Percentiles rank a stretch among this genome's conserved stretches.
Evolutionary conservation across 2,888 invertebrate species (phyloP).

Genomic region (Argynnis bischoffii): DNA sequence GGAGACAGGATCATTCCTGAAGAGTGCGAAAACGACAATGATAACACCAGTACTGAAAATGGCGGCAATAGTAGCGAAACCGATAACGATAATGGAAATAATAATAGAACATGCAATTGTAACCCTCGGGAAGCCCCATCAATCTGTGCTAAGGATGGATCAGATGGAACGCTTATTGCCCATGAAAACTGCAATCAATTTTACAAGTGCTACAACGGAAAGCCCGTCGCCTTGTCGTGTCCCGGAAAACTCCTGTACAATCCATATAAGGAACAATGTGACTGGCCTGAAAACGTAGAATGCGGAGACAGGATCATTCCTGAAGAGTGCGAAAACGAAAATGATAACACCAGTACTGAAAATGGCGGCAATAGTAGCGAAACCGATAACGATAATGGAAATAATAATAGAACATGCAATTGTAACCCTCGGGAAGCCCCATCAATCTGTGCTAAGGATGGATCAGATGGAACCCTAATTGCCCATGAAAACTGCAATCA

Average conservation of each 20-base stretch:
- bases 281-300: constrained; percentile 45
- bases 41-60: constrained; percentile 10
- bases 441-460: constrained; percentile 45
- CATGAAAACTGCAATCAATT: constrained; percentile 51
- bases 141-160: constrained; percentile 44
- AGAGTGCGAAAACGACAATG: constrained; percentile 30
- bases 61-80: constrained; percentile 14
- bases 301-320: constrained; percentile 39
- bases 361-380: constrained; percentile 14
- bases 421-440: constrained; percentile 46
- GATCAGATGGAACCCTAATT: constrained; percentile 49
- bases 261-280: constrained; percentile 42
- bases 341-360: constrained; percentile 13
- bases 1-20: constrained; percentile 31
- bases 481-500: constrained; percentile 52
- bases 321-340: constrained; percentile 28
- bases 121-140: constrained; percentile 43
- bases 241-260: constrained; percentile 41
- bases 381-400: constrained; percentile 3
- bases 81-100: not conserved
- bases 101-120: constrained; percentile 36
- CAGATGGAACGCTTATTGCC: constrained; percentile 47
- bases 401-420: constrained; percentile 33
- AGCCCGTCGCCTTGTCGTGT: constrained; percentile 42
- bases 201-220: constrained; percentile 43